Base-by-base conservation (phyloP, 2,888 invertebrate species). In the Patella caerulea region DNA sequence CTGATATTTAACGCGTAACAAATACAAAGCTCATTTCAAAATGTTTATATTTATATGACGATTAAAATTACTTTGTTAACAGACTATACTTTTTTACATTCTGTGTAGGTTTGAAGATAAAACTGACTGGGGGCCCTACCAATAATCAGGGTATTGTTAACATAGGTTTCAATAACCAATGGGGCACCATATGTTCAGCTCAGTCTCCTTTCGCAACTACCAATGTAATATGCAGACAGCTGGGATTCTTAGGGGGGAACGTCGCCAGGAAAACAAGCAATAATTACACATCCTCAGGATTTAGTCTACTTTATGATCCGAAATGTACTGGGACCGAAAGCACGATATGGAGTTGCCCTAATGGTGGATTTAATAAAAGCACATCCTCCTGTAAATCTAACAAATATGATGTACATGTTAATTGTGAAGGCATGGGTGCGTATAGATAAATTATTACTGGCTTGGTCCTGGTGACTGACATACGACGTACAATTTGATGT, bases 251-350 rank as follows among this genome's bases (percentile, higher is more conserved):
- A 17, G 74, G 74, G 34, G 78, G 78, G 1, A 45, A 75, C 29
- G 56, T 69, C 0, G 71, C 15, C 45, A 71, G 52, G 65, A 65
- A 15, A 15, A 69, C 45, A 54, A 83, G 84, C 55, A 83, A 78
- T 52, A 84, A 84, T 72, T 84, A 85, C 19, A 65, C 80, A 29
- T 85, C 85, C 19, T 78, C 77, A 73, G 86, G 86, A 0, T 82
- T 82, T 3, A 83, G 83, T 2, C 85, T 85, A 84, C 65, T 86
- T 65, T 86, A 86, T 56, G 83, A 83, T 73, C 82, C 83, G 3
- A 78, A 84, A 1, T 87, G 87, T 82, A 79, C 83, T 34, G 87
- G 87, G 1, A 78, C 82, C n/a, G 87, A 87, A 80, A 83, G 82
- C 55, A 82, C 85, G 12, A 82, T 87, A 19, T 86, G 85, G 83